phyloP scores from a whole-genome alignment of 2,888 invertebrate genomes.

The Drosophila birchii region DNA sequence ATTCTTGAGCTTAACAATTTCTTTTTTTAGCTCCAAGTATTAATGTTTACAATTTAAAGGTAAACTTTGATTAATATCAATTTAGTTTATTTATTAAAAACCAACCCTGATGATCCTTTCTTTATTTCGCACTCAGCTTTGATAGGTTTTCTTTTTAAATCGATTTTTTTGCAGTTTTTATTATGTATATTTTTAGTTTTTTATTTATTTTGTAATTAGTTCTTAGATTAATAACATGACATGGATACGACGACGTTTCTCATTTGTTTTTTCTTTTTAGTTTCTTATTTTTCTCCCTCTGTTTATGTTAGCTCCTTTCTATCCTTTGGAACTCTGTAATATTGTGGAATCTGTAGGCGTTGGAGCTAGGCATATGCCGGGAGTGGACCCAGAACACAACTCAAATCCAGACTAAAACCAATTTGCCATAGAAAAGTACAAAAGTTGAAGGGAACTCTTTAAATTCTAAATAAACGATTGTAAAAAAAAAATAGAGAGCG shows the following conservation, averaged over 20 bases:
- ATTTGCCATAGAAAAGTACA: neutral
- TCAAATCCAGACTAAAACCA: neutral
- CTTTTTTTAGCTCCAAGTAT: neutral
- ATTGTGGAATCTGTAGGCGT: neutral
- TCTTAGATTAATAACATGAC: conserved; percentile 51
- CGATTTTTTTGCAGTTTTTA: neutral
- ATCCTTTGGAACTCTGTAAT: conserved; percentile 10
- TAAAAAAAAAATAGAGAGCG: neutral
- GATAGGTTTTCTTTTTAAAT: neutral
- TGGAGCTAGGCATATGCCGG: too few species aligned
- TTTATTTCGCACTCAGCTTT: neutral
- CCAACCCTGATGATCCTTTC: neutral
- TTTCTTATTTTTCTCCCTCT: neutral
- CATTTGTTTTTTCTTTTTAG: conserved; percentile 1
- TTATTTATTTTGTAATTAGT: conserved; percentile 23
- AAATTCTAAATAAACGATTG: neutral
- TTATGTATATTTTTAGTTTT: conserved; percentile 3
- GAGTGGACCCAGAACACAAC: neutral
- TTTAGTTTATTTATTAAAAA: neutral
- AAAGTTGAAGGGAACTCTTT: neutral
- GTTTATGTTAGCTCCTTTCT: neutral
- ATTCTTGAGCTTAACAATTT: neutral
- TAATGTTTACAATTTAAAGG: neutral
- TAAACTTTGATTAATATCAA: neutral
- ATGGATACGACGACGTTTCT: conserved; percentile 25